A percentile compares a stretch with the other conserved stretches of the same genome.
Evolutionary conservation across 2,113 vertebrate species (phyloP).

Genomic region (Oreochromis tanganicae): DNA sequence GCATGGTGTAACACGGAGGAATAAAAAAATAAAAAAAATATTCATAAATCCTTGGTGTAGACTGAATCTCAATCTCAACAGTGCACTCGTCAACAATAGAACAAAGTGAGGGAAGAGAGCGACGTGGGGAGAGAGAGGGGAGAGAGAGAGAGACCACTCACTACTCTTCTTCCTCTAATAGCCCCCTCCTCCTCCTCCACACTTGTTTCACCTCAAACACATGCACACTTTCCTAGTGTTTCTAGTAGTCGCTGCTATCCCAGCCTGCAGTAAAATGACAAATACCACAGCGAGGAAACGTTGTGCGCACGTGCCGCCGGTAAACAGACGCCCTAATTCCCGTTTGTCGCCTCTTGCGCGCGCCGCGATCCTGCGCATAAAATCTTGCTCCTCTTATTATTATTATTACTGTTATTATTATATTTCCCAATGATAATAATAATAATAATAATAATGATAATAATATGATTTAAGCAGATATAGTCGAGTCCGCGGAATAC

Average conservation of each 20-base stretch:
- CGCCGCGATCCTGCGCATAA: neutral
- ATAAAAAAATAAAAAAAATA: neutral
- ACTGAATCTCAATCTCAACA: conserved; percentile 57
- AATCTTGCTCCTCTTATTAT: neutral
- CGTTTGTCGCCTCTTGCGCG: neutral
- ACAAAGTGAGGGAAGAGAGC: conserved; percentile 72
- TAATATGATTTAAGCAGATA: neutral
- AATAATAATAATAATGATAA: neutral
- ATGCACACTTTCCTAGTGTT: conserved; percentile 45
- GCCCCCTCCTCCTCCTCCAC: conserved; percentile 66
- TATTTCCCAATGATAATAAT: neutral
- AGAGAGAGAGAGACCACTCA: conserved; percentile 58
- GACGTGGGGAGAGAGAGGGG: conserved; percentile 52
- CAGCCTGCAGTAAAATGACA: conserved; percentile 72
- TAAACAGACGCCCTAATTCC: conserved; percentile 73
- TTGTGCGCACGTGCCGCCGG: conserved; percentile 74
- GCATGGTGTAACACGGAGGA: conserved; percentile 19
- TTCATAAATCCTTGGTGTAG: conserved; percentile 52
- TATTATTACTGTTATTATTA: neutral
- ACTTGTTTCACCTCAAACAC: conserved; percentile 56
- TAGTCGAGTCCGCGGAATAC: neutral
- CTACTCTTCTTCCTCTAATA: conserved; percentile 62
- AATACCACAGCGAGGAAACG: conserved; percentile 52
- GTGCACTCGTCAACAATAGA: conserved; percentile 69
- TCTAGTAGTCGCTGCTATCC: conserved; percentile 45